These are phyloP conservation scores for Achroia grisella DNA, from an alignment of 1,140 invertebrate genomes.

Conservation along the genomic window DNA sequence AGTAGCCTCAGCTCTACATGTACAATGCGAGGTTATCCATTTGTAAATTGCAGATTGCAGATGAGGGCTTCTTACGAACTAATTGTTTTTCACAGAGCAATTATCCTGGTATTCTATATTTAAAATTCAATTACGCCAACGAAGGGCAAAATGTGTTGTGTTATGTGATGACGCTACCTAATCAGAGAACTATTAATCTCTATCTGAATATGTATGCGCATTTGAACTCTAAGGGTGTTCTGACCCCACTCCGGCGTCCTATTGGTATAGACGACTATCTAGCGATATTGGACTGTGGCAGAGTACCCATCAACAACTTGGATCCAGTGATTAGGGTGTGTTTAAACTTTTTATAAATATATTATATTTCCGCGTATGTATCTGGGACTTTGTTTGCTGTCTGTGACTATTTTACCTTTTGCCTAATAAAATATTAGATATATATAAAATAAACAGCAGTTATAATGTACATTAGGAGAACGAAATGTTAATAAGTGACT, in stretches of 20 bases:
- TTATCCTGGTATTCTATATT: slow-evolving; percentile 32
- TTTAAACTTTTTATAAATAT: not conserved
- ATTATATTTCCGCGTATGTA: not conserved
- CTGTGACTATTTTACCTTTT: too few relatives aligned
- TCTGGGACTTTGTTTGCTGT: too few relatives aligned
- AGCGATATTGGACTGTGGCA: slow-evolving; percentile 53
- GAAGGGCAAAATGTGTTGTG: slow-evolving; percentile 47
- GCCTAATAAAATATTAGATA: too few relatives aligned
- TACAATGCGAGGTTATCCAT: too few relatives aligned
- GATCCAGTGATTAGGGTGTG: slow-evolving; percentile 63
- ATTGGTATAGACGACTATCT: slow-evolving; percentile 27
- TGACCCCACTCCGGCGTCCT: slow-evolving; percentile 41
- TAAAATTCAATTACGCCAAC: slow-evolving; percentile 44
- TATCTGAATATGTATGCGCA: slow-evolving; percentile 43
- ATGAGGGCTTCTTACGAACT: too few relatives aligned
- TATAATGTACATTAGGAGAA: too few relatives aligned
- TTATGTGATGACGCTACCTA: slow-evolving; percentile 51
- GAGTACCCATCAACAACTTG: slow-evolving; percentile 64
- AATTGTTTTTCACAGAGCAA: slow-evolving; percentile 31
- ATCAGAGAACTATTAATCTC: slow-evolving; percentile 44
- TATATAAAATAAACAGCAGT: too few relatives aligned
- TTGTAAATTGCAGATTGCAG: too few relatives aligned
- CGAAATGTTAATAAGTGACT: too few relatives aligned
- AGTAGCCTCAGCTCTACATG: too few relatives aligned
- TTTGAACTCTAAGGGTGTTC: slow-evolving; percentile 34